These are phyloP conservation scores for Dynastes maya DNA, from an alignment of 2,888 invertebrate genomes.

Conservation along the genomic window DNA sequence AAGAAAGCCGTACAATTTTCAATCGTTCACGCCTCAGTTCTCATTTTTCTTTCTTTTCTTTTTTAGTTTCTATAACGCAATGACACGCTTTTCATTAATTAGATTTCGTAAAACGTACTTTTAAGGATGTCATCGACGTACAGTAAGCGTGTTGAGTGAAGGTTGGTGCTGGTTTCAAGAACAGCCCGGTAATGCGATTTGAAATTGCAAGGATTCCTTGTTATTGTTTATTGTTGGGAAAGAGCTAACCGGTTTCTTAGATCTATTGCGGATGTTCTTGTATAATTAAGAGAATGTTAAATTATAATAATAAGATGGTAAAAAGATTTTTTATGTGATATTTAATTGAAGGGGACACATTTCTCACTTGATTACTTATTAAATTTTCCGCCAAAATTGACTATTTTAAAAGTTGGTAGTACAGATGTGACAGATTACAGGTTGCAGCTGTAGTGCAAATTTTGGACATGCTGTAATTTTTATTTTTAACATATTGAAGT, in stretches of 20 bases:
- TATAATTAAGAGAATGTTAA: too few species aligned
- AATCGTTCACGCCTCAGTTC: background rate
- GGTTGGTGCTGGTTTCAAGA: background rate
- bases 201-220: conserved; percentile 18
- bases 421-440: too few species aligned
- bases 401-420: too few species aligned
- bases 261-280: background rate
- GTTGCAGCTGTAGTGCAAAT: too few species aligned
- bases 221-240: background rate
- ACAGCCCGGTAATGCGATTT: conserved; percentile 22
- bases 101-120: conserved; percentile 36
- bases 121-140: conserved; percentile 3
- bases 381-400: too few species aligned
- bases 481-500: too few species aligned
- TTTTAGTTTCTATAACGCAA: conserved; percentile 6
- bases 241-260: background rate
- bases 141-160: background rate
- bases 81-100: conserved; percentile 44
- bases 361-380: too few species aligned
- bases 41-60: background rate
- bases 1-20: background rate
- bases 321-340: too few species aligned
- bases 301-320: too few species aligned
- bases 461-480: too few species aligned
- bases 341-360: too few species aligned